Evolutionary conservation across 2,113 vertebrate species (phyloP).

Genomic region (Sisor rabdophorus): DNA sequence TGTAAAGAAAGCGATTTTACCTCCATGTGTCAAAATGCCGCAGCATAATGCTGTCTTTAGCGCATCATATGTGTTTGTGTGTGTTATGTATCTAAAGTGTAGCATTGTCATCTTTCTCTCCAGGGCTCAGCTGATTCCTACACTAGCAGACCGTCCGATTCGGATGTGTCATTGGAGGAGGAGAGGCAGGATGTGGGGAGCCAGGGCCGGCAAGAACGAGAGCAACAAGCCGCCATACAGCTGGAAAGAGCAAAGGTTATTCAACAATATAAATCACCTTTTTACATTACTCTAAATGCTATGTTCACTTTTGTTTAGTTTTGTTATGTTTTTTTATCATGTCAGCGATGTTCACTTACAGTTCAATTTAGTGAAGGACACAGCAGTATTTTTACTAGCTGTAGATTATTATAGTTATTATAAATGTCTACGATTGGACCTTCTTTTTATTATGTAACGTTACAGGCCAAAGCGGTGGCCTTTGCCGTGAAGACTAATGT

Average conservation of each 20-base stretch:
- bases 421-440: background rate
- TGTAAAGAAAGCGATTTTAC: background rate
- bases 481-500: conserved; percentile 98
- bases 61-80: background rate
- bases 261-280: background rate
- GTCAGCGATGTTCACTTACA: background rate
- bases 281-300: background rate
- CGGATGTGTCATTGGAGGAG: conserved; percentile 98
- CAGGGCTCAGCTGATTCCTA: conserved; percentile 99
- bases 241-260: conserved; percentile 93
- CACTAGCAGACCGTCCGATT: conserved; percentile 97
- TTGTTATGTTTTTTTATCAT: background rate
- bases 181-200: conserved; percentile 84
- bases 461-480: conserved; percentile 89
- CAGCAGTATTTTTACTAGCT: background rate
- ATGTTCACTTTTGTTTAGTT: background rate
- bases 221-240: conserved; percentile 90
- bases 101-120: conserved; percentile 35
- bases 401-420: background rate
- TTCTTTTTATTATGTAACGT: conserved; percentile 9
- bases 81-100: background rate
- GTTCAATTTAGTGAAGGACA: background rate
- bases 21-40: background rate
- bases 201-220: conserved; percentile 86
- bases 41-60: background rate